Base-by-base conservation (phyloP, 2,888 invertebrate species). In the Dynastes hyllus region DNA sequence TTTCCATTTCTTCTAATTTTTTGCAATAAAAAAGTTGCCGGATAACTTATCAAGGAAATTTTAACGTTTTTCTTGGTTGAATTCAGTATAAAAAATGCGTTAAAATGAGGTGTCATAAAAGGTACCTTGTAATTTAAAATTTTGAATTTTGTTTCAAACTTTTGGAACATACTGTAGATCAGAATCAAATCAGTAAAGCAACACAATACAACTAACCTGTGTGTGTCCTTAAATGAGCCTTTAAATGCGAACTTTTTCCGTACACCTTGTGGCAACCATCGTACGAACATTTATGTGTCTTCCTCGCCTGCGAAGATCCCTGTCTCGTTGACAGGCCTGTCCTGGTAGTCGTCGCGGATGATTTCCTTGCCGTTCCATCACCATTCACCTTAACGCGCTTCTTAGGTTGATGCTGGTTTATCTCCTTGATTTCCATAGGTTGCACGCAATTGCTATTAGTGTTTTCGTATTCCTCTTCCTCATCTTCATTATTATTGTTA, bases 211-310 rank as follows among this genome's bases (percentile, higher is more conserved):
- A 84, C 88, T 86, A 85, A 92, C 92, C 93, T 90, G 93, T 93
- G 86, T 93, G 93, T 37, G 93, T 93, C 84, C 93, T 87, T 37
- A 92, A 90, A 86, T 93, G 93, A 13, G 93, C 92, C 85, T 93
- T 93, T 63, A 93, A 88, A 86, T 93, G 93, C 22, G 92, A 93
- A 86, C 92, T 92, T 87, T 93, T 93, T 61, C 92, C 92, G 86
- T 93, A 93, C 65, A 92, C 91, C 86, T 93, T 93, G 85, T 90
- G 90, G 86, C 93, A 93, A 50, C 91, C 92, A 73, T 90, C 89
- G 84, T 92, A 92, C 63, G 88, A 89, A 87, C 93, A 93, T 86
- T 90, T 90, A 87, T 93, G 92, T 69, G 91, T 89, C 87, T 92
- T 92, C 83, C 91, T 88, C 70, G 84, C 80, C 79, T 85, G 86